These are phyloP conservation scores for Pungitius pungitius DNA, from an alignment of 2,113 vertebrate genomes.

Conservation along the genomic window DNA sequence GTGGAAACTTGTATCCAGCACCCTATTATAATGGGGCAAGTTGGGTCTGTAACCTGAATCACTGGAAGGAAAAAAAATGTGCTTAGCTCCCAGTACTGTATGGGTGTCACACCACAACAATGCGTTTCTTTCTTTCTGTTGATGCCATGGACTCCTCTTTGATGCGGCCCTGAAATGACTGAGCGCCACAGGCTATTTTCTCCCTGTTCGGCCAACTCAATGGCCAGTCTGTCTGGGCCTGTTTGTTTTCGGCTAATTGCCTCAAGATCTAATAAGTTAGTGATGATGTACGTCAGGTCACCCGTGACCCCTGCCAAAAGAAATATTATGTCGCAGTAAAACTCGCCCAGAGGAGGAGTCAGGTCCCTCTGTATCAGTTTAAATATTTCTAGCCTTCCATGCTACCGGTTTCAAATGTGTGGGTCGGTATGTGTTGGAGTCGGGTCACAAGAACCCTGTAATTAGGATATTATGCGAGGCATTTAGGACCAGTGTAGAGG, in stretches of 20 bases:
- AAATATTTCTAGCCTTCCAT: slow-evolving; percentile 77
- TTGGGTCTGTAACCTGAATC: slow-evolving; percentile 90
- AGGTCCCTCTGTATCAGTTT: slow-evolving; percentile 75
- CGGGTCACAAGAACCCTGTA: slow-evolving; percentile 76
- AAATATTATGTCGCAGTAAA: slow-evolving; percentile 87
- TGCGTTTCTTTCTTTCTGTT: slow-evolving; percentile 88
- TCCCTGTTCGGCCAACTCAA: slow-evolving; percentile 88
- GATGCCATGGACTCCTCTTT: slow-evolving; percentile 85
- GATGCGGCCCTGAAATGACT: slow-evolving; percentile 88
- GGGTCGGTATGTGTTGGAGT: slow-evolving; percentile 74
- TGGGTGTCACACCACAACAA: slow-evolving; percentile 89
- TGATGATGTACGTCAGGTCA: slow-evolving; percentile 92
- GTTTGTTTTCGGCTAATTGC: slow-evolving; percentile 99
- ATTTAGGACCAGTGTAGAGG: slow-evolving; percentile 68
- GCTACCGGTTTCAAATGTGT: slow-evolving; percentile 79
- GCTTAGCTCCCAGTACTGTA: slow-evolving; percentile 83
- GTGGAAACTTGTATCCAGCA: slow-evolving; percentile 87
- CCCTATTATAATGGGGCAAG: slow-evolving; percentile 79
- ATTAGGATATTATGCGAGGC: slow-evolving; percentile 77
- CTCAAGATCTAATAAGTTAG: slow-evolving; percentile 98
- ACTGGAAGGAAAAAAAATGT: slow-evolving; percentile 86
- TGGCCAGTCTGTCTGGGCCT: slow-evolving; percentile 93
- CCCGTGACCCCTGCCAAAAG: slow-evolving; percentile 90
- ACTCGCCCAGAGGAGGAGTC: slow-evolving; percentile 71
- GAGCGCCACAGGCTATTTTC: slow-evolving; percentile 90